Percentiles rank a stretch among this genome's conserved stretches.
These are phyloP conservation scores for Muscidifurax raptorellus DNA, from an alignment of 1,140 invertebrate species.

Conservation along the genomic window DNA sequence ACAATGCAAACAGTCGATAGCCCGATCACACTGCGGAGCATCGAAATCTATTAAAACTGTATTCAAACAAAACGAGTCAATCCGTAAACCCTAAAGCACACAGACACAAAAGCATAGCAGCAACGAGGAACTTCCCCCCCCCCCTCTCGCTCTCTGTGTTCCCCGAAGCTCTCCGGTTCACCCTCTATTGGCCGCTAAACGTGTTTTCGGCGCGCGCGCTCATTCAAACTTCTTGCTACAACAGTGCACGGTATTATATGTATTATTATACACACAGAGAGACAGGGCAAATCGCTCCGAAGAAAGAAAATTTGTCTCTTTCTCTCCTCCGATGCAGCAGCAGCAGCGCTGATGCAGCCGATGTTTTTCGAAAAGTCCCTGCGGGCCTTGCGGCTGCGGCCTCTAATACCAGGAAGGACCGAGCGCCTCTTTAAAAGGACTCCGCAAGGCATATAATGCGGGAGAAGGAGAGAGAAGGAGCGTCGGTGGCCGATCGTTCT, in stretches of 20 bases:
- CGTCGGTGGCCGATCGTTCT: constrained; percentile 22
- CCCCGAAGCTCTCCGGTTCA: neutral
- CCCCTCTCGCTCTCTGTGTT: neutral
- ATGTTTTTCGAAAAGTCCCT: constrained; percentile 53
- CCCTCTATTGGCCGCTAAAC: neutral
- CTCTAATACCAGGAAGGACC: constrained; percentile 53
- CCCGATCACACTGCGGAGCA: neutral
- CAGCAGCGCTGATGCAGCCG: neutral
- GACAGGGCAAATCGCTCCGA: neutral
- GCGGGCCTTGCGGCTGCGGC: constrained; percentile 32
- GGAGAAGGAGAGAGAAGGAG: constrained; percentile 11
- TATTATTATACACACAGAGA: too few relatives aligned
- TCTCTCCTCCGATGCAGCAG: neutral
- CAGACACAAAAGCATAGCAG: neutral
- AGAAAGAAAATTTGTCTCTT: constrained; percentile 47
- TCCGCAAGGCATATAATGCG: constrained; percentile 37
- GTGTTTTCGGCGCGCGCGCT: neutral
- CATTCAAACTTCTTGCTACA: neutral
- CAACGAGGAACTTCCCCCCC: too few relatives aligned
- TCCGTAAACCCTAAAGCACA: neutral
- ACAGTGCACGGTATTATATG: neutral
- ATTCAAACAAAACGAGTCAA: neutral
- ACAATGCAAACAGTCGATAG: neutral
- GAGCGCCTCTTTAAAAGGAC: constrained; percentile 52
- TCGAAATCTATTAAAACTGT: neutral